A percentile compares a stretch with the other conserved stretches of the same genome.
phyloP scores from a whole-genome alignment of 2,888 invertebrate genomes.

The Hedya salicella region DNA sequence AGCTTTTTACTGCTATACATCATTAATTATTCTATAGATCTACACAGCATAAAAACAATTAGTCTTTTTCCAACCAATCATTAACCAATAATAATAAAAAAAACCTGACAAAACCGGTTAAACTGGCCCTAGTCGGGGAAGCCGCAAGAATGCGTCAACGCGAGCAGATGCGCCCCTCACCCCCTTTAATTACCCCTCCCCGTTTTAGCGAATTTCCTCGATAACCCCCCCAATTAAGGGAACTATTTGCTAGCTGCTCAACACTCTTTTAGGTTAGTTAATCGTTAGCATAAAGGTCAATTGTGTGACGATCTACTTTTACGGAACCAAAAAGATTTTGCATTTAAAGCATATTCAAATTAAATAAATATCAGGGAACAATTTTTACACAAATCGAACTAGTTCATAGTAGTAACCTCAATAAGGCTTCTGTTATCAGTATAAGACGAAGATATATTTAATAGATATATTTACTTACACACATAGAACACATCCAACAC shows the following conservation, averaged over 20 bases:
- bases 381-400: too few relatives aligned
- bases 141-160: conserved; percentile 80
- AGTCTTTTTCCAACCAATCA: conserved; percentile 26
- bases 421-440: too few relatives aligned
- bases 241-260: conserved; percentile 39
- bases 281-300: not conserved
- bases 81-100: conserved; percentile 21
- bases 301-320: not conserved
- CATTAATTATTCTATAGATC: too few relatives aligned
- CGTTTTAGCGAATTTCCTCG: conserved; percentile 58
- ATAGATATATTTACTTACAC: too few relatives aligned
- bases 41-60: too few relatives aligned
- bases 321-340: too few relatives aligned
- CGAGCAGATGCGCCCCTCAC: conserved; percentile 68
- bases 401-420: too few relatives aligned
- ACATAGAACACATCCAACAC: too few relatives aligned
- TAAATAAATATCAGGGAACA: too few relatives aligned
- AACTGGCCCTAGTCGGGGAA: conserved; percentile 64
- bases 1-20: too few relatives aligned
- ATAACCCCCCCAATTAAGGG: conserved; percentile 54
- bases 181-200: conserved; percentile 46
- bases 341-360: too few relatives aligned
- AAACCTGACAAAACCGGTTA: conserved; percentile 48
- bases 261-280: conserved; percentile 19
- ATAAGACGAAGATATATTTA: too few relatives aligned